Percentiles rank a stretch among this genome's conserved stretches.
Evolutionary conservation across 2,113 vertebrate species (phyloP).

Genomic region (Chascanopsetta lugubris): DNA sequence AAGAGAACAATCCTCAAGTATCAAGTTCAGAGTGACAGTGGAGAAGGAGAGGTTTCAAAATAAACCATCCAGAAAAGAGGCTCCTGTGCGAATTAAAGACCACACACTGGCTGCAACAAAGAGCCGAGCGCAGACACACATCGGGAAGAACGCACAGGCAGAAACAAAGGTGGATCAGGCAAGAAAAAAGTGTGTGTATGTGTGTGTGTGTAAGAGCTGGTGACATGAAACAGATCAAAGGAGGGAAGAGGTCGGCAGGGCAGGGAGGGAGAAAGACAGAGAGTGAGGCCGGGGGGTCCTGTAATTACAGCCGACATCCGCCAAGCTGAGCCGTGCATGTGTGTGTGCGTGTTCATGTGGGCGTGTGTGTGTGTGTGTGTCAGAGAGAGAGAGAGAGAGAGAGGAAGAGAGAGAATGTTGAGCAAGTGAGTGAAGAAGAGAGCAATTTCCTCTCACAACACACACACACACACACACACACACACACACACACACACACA

Average conservation of each 20-base stretch:
- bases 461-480: slow-evolving; percentile 18
- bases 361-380: slow-evolving; percentile 13
- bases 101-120: slow-evolving; percentile 90
- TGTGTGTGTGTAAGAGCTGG: slow-evolving; percentile 76
- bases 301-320: slow-evolving; percentile 96
- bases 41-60: slow-evolving; percentile 42
- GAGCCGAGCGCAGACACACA: slow-evolving; percentile 68
- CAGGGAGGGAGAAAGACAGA: slow-evolving; percentile 78
- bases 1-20: slow-evolving; percentile 12
- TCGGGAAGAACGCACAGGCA: slow-evolving; percentile 45
- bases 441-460: slow-evolving; percentile 22
- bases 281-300: slow-evolving; percentile 91
- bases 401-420: slow-evolving; percentile 40
- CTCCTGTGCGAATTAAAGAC: slow-evolving; percentile 76
- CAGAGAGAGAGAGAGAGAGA: not conserved
- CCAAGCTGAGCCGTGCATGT: slow-evolving; percentile 79
- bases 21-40: slow-evolving; percentile 61
- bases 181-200: slow-evolving; percentile 31
- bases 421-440: slow-evolving; percentile 68
- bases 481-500: slow-evolving; percentile 24
- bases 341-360: slow-evolving; percentile 35
- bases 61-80: slow-evolving; percentile 61
- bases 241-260: slow-evolving; percentile 87
- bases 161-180: slow-evolving; percentile 22
- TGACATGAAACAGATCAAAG: slow-evolving; percentile 96